Percentiles rank a stretch among this genome's conserved stretches.
These are phyloP conservation scores for Choristoneura fumiferana DNA, from an alignment of 1,140 invertebrate genomes.

Conservation along the genomic window DNA sequence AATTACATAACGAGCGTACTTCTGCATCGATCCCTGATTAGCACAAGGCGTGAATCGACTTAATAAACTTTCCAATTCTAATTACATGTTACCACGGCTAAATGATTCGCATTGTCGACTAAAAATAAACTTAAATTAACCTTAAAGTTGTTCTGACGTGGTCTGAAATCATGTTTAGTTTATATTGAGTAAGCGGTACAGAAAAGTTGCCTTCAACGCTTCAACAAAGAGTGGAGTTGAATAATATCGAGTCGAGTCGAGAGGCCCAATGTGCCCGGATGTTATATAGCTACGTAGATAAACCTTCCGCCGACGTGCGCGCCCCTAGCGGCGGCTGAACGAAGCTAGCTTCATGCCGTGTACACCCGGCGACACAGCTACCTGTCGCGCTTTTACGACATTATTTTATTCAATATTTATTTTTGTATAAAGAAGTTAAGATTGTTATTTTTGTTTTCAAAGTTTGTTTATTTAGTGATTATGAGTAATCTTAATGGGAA, in stretches of 20 bases:
- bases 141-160: conserved; percentile 31
- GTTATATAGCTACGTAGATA: conserved; percentile 76
- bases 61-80: conserved; percentile 53
- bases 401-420: conserved; percentile 31
- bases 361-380: conserved; percentile 55
- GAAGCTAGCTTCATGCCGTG: conserved; percentile 68
- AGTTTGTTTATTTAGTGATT: too few species aligned
- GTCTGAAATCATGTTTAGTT: conserved; percentile 53
- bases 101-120: conserved; percentile 39
- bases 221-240: conserved; percentile 58
- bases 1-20: conserved; percentile 11
- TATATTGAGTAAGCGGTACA: conserved; percentile 44
- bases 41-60: conserved; percentile 39
- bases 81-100: conserved; percentile 36
- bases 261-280: conserved; percentile 64
- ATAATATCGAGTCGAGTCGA: conserved; percentile 74
- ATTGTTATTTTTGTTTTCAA: too few species aligned
- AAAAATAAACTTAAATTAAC: conserved; percentile 44
- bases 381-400: conserved; percentile 18
- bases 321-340: conserved; percentile 57
- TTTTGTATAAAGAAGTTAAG: conserved; percentile 1
- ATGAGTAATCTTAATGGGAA: too few species aligned
- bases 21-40: conserved; percentile 44
- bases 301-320: conserved; percentile 73
- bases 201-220: conserved; percentile 68